Base-by-base conservation (phyloP, 2,888 invertebrate species). In the Pyrrhia umbra region DNA sequence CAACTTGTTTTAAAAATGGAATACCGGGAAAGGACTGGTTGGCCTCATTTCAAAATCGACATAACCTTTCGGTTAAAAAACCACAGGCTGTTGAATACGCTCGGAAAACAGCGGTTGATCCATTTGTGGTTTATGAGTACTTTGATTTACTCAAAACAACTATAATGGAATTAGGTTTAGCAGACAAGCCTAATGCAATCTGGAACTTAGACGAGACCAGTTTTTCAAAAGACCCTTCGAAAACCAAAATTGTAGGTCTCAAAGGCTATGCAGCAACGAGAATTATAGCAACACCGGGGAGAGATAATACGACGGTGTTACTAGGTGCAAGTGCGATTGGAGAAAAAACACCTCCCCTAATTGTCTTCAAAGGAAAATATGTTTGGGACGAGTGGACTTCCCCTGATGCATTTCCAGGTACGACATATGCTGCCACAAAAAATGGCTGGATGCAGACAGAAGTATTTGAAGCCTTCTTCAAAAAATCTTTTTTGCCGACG, bases 271-370 rank as follows among this genome's bases (percentile, higher is more conserved):
- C 60, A 3, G 47, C 60, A 9, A 68, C 51, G 30, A 47, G 68
- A 52, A 37, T 54, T 0, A 68, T 57, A 16, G 30, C 54, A 2
- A 47, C 52, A 15, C 52, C 68, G 18, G 68, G 68, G 43, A 60
- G 68, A 62, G n/a, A 23, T 6, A 23, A 23, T 23, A 6, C 23
- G 23, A 23, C 23, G 23, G 23, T 23, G 23, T 23, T 23, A 23
- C 23, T 23, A 23, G 23, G 23, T 23, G 23, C 23, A 23, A 23
- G 23, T 23, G 23, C 23, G 23, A 23, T 23, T 23, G 23, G 23
- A 23, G 63, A 63, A 37, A 68, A 68, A 59, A 9, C 42, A 6
- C 45, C 59, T 15, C 63, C 68, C 0, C 34, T 49, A 9, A 34
- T 34, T 18, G 15, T 30, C 6, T 49, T 34, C 9, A 34, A 46